A percentile compares a stretch with the other conserved stretches of the same genome.
Evolutionary conservation across 2,113 vertebrate genomes (phyloP).

Genomic region (Procapra przewalskii): DNA sequence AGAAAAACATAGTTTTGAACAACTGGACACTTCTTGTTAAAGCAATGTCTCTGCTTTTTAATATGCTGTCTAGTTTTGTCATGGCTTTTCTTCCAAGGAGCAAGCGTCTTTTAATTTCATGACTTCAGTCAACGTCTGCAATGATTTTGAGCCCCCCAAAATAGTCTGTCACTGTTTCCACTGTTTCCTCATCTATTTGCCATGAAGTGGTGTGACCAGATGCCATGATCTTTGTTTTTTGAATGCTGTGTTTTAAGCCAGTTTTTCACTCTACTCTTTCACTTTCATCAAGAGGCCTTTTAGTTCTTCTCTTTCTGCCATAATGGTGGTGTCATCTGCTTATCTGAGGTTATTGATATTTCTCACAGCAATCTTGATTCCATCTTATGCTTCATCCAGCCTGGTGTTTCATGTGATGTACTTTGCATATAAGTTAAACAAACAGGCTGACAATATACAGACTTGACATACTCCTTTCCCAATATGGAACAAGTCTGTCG

Average conservation of each 20-base stretch:
- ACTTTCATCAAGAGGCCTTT: neutral
- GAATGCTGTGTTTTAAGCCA: neutral
- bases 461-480: neutral
- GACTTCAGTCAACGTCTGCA: neutral
- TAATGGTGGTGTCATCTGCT: neutral
- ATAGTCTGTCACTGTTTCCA: neutral
- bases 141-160: neutral
- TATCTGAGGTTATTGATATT: neutral
- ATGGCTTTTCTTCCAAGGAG: neutral
- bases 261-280: neutral
- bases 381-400: neutral
- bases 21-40: neutral
- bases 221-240: neutral
- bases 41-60: neutral
- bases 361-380: neutral
- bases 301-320: neutral
- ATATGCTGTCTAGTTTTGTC: neutral
- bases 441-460: neutral
- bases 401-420: rapidly evolving
- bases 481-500: neutral
- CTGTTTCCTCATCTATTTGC: neutral
- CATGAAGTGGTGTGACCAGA: neutral
- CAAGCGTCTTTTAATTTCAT: neutral
- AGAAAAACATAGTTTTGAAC: neutral
- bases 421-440: neutral